These are phyloP conservation scores for Cyrtonyx montezumae DNA, from an alignment of 2,113 vertebrate species.

Conservation along the genomic window DNA sequence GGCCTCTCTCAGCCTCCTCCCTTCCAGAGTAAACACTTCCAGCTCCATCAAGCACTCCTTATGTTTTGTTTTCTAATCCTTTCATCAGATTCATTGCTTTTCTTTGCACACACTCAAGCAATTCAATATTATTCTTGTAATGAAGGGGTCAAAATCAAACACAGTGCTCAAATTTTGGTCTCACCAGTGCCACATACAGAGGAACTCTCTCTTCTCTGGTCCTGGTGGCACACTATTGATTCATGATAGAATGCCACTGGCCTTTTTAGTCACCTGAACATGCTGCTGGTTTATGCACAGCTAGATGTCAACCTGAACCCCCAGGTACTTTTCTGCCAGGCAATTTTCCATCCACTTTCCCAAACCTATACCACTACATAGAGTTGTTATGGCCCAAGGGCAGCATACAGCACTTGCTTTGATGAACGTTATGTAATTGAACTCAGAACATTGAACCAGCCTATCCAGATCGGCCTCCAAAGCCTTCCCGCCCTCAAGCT, in stretches of 20 bases:
- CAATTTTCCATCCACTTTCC: not conserved
- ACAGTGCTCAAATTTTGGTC: not conserved
- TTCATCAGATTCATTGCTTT: not conserved
- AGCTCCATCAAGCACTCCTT: not conserved
- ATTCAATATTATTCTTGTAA: not conserved
- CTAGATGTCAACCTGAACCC: too few relatives aligned
- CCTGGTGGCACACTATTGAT: not conserved
- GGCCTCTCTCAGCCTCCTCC: not conserved
- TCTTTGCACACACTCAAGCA: not conserved
- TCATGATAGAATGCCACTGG: not conserved
- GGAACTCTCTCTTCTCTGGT: not conserved
- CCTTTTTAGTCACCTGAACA: not conserved
- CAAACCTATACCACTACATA: not conserved
- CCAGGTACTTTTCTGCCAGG: not conserved
- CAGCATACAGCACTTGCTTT: not conserved
- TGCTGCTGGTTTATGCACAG: not conserved
- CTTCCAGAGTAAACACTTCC: not conserved
- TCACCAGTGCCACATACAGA: not conserved
- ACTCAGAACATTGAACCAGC: not conserved
- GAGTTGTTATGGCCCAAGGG: not conserved
- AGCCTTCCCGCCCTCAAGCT: not conserved
- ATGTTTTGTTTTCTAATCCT: not conserved
- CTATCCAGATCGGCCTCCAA: not conserved
- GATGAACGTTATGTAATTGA: not conserved
- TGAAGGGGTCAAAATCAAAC: not conserved